Conservation (phyloP, 2,888 invertebrate genomes). For the Acanthosepion esculentum region DNA sequence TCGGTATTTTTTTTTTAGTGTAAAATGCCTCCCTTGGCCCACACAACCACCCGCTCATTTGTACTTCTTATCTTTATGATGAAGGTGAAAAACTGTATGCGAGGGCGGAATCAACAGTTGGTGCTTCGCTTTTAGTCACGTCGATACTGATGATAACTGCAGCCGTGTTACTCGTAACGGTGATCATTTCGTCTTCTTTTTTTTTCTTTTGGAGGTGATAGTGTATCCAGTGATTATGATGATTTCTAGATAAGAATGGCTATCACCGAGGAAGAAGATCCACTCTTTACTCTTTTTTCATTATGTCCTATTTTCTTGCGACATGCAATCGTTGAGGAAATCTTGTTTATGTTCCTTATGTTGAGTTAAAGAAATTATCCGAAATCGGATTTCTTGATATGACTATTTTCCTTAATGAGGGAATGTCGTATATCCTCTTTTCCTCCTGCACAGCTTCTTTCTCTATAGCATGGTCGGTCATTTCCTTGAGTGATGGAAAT, state of each 20-base stretch:
- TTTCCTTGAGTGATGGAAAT: no score
- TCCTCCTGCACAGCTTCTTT: background rate
- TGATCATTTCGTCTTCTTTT: no score
- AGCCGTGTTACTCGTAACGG: no score
- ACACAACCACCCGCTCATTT: background rate
- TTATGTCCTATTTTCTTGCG: background rate
- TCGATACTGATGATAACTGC: background rate
- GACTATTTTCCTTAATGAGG: no score
- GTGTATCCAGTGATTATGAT: background rate
- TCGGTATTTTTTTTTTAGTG: background rate
- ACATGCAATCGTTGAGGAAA: no score
- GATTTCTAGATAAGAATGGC: background rate
- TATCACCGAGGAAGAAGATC: background rate
- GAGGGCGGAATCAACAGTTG: conserved; percentile 33
- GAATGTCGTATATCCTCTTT: background rate
- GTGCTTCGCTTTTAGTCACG: background rate
- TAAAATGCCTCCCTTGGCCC: background rate
- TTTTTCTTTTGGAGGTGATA: no score
- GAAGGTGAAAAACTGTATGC: background rate
- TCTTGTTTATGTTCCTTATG: no score
- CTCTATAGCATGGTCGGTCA: background rate
- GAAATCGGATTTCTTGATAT: no score
- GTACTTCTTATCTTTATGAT: background rate
- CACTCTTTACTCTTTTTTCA: background rate
- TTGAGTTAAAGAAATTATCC: no score